Base-by-base conservation (phyloP, 2,113 vertebrate genomes). In the Triplophysa dalaica region DNA sequence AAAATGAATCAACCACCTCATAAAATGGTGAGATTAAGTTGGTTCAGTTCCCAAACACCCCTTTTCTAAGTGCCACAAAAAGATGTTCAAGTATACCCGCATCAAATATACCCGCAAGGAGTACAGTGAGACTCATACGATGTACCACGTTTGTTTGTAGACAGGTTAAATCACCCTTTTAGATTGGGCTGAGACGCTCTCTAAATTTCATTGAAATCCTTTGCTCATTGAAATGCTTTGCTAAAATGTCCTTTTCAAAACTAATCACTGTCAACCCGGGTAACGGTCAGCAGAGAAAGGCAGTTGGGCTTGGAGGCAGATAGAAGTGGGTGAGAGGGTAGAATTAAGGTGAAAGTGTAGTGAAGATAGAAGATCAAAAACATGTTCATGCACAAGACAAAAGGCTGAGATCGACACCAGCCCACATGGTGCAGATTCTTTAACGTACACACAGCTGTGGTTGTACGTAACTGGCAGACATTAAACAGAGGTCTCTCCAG, bases 241-340 rank as follows among this genome's bases (percentile, higher is more conserved):
- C 84, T 86, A 88, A 92, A 93, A 92, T 87, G 90, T 91, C 89
- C 90, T 92, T 92, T 92, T 93, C 90, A 90, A 84, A 81, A 87
- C 85, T 90, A 91, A 93, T 94, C 92, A 92, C 83, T 88, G 89
- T 91, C 88, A 91, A 78, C 85, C 83, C 86, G 84, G 86, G 82
- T 69, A 81, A 82, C 89, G 91, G 85, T 69, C 0, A 2, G 81
- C 81, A 88, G 87, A 90, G 87, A 84, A 78, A 75, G 75, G 62
- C 79, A 84, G 77, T 12, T 63, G 83, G 83, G 78, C 79, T 75
- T 77, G 38, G 64, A 84, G 81, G 70, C 78, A 77, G 83, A 65
- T 66, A 70, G 69, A 85, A 72, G 75, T 66, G 77, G 48, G 84
- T 82, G 64, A 73, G 10, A 63, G 29, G 26, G 19, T 26, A 58